phyloP scores from a whole-genome alignment of 2,797 vertebrate species.

The Melopsittacus undulatus region DNA sequence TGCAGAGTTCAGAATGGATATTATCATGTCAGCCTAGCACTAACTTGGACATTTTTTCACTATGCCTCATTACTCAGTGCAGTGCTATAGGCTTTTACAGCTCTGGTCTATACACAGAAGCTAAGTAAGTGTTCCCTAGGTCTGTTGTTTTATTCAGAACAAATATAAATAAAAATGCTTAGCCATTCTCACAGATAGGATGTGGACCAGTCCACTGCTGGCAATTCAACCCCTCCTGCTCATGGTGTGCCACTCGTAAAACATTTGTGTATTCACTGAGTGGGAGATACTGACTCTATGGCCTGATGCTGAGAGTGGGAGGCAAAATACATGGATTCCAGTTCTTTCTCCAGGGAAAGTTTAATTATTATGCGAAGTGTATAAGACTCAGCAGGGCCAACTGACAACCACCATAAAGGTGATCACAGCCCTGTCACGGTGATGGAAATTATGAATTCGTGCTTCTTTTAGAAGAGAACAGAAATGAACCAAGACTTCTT shows the following conservation, averaged over 20 bases:
- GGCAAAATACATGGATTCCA: slow-evolving; percentile 25
- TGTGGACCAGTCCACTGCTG: neutral
- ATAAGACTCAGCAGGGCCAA: neutral
- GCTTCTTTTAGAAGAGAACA: neutral
- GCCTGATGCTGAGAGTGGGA: slow-evolving; percentile 45
- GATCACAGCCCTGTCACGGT: neutral
- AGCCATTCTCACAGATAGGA: neutral
- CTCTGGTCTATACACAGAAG: neutral
- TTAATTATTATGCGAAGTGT: neutral
- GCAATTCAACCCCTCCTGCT: neutral
- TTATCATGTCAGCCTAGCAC: neutral
- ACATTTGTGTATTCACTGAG: neutral
- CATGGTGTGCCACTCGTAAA: neutral
- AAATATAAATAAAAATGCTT: neutral
- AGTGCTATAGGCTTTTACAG: neutral
- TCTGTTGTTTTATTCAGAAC: neutral
- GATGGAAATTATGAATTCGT: neutral
- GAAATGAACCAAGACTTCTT: neutral
- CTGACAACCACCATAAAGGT: neutral
- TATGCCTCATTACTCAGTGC: neutral
- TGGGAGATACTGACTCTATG: slow-evolving; percentile 26
- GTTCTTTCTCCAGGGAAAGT: neutral
- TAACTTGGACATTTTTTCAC: neutral
- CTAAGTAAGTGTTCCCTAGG: neutral
- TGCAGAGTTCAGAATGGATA: neutral